A percentile compares a stretch with the other conserved stretches of the same genome.
Conservation (phyloP, 2,888 invertebrate genomes). For the Nematopogon swammerdamellus region DNA sequence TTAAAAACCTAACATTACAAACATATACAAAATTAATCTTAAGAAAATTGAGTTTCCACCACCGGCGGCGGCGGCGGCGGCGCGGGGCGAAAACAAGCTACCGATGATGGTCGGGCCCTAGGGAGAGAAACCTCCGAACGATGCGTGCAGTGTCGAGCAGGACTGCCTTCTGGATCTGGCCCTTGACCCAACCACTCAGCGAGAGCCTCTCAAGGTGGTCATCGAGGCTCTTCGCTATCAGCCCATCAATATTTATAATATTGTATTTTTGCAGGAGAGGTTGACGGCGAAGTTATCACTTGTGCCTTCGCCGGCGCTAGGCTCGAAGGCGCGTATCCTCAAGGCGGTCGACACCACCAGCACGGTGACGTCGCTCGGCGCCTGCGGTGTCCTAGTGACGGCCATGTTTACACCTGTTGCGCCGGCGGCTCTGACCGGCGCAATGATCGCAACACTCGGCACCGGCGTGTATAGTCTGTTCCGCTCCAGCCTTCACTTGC, state of each 20-base stretch:
- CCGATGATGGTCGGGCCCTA: too few relatives aligned
- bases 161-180: too few relatives aligned
- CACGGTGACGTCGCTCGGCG: constrained; percentile 25
- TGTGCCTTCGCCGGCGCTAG: constrained; percentile 35
- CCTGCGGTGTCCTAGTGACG: constrained; percentile 49
- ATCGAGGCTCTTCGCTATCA: too few relatives aligned
- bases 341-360: constrained; percentile 39
- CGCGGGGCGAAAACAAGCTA: too few relatives aligned
- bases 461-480: constrained; percentile 52
- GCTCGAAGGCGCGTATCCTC: constrained; percentile 33
- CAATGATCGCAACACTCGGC: constrained; percentile 37
- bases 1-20: too few relatives aligned
- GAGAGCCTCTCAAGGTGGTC: too few relatives aligned
- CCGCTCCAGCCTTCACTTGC: constrained; percentile 42
- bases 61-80: too few relatives aligned
- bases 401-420: constrained; percentile 50
- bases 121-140: too few relatives aligned
- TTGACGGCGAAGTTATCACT: constrained; percentile 38
- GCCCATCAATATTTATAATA: not conserved
- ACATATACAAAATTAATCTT: too few relatives aligned
- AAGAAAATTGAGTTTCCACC: too few relatives aligned
- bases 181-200: too few relatives aligned
- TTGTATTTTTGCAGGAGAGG: constrained; percentile 28
- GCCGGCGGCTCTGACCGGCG: constrained; percentile 42
- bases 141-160: too few relatives aligned